Base-by-base conservation (phyloP, 2,888 invertebrate species). In the Thecocarcelia acutangulata region DNA sequence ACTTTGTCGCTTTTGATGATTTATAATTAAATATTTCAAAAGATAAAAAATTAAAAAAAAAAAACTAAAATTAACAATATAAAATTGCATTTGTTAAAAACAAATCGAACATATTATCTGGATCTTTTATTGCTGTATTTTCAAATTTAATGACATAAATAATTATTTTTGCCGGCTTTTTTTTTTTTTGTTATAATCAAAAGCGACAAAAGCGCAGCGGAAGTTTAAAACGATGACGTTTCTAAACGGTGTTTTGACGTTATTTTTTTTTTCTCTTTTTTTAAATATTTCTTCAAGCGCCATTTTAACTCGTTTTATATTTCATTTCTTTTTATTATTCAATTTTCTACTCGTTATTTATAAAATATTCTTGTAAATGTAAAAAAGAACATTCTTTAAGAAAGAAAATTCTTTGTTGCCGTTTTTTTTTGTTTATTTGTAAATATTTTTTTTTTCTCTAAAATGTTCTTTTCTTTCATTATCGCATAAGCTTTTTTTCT, bases 221-320 rank as follows among this genome's bases (percentile, higher is more conserved):
- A 82, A 82, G 74, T 61, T 66, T 61, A 46, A 75, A 78, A 72
- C 78, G 59, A 82, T 82, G 77, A 82, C 77, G 70, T 70, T 74
- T 69, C 56, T 50, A 50, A 46, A 52, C 13, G 44, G 56, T 70
- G 33, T 54, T 63, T 72, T 73, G 28, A 28, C 19, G 63, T 63
- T 42, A 11, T 59, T 24, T 68, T 56, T 19, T 68, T 33, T 44
- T 12, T 58, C 15, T 37, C 15, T 46, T 56, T 40, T 44, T 73
- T 74, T 52, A 15, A 6, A 28, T 4, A 28, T 5, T 3, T 33
- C 9, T 33, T 21, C 44, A 74, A 77, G 81, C 77, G 81, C 81
- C 73, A 82, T 82, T 82, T 82, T 77, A 77, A 74, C 42, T 72
- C 40, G 56, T 68, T 64, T 73, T 59, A 58, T 33, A 33, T 58